Evolutionary conservation across 1,140 invertebrate genomes (phyloP), one percentile per base, ranked within the genome.

Genomic region (Ceratina australensis): DNA sequence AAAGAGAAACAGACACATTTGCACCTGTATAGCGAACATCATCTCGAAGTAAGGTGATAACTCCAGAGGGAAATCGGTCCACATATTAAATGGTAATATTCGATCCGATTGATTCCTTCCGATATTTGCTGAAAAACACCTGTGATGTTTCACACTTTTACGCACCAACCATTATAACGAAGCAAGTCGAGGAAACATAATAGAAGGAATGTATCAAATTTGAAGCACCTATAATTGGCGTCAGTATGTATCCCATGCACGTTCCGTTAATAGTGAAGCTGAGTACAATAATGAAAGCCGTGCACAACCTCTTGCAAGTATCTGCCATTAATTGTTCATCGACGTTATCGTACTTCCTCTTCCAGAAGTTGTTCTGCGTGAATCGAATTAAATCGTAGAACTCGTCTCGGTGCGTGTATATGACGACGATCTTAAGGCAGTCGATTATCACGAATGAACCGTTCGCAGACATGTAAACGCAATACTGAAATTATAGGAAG

Each of bases 291-390:
- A 74, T 13, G 61, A 47, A 57, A 20, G 57, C 0, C 15, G 26
- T 20, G 18, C 72, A 74, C 20, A 52, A 2, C 3, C 10, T 59
- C 16, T 61, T 64, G 47, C 52, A 56, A 0, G 65, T 20, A 4
- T 20, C 13, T 10, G 86, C 5, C 18, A 86, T 15, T 12, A 42
- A 16, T 4, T 22, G 26, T 20, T 77, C 80, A 3, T 56, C 76
- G 0, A 56, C 68, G 47, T 86, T 66, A n/a, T n/a, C n/a, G 20
- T 86, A 66, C 0, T 79, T 24, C 1, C 2, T 12, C 18, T 76
- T 54, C 86, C 86, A 87, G 56, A 87, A 86, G 15, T 86, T 79
- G 0, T 83, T 56, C 2, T 86, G 65, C 0, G 80, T 75, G 13
- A 73, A 84, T 10, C 2, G 22, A 12, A 87, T 50, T 15, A 87